Evolutionary conservation across 2,113 vertebrate genomes (phyloP).

Genomic region (Bujurquina vittata): DNA sequence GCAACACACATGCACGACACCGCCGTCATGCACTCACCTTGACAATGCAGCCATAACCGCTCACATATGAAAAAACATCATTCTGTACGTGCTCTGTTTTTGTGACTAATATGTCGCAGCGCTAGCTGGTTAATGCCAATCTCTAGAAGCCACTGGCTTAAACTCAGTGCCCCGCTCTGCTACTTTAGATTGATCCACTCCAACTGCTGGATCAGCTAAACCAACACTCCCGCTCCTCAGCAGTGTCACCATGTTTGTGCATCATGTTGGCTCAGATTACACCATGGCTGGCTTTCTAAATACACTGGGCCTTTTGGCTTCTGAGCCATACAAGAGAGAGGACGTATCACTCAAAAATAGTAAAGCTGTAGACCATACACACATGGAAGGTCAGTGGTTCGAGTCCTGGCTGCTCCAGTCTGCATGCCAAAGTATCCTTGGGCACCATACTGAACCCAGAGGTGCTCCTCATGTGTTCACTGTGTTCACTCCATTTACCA

Average conservation of each 20-base stretch:
- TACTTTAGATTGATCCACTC: constrained; percentile 18
- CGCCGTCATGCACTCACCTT: neutral
- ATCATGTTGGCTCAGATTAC: neutral
- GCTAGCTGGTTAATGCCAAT: constrained; percentile 13
- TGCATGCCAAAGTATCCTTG: too few species aligned
- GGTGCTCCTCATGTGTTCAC: too few species aligned
- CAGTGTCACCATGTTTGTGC: neutral
- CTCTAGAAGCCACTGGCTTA: constrained; percentile 12
- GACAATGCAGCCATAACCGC: neutral
- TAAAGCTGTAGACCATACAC: neutral
- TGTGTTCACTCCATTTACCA: too few species aligned
- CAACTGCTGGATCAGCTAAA: constrained; percentile 30
- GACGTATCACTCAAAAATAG: neutral
- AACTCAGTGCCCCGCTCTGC: neutral
- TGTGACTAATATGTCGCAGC: constrained; percentile 20
- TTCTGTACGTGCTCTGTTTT: constrained; percentile 15
- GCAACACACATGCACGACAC: constrained; percentile 30
- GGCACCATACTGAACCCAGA: too few species aligned
- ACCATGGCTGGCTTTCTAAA: neutral
- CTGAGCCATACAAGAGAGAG: neutral
- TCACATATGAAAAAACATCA: constrained; percentile 16
- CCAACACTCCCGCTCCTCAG: constrained; percentile 18
- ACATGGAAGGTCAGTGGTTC: too few species aligned
- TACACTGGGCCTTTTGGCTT: neutral
- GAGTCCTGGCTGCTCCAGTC: too few species aligned